phyloP scores from a whole-genome alignment of 2,888 invertebrate species.

The Ennomos quercinarius region DNA sequence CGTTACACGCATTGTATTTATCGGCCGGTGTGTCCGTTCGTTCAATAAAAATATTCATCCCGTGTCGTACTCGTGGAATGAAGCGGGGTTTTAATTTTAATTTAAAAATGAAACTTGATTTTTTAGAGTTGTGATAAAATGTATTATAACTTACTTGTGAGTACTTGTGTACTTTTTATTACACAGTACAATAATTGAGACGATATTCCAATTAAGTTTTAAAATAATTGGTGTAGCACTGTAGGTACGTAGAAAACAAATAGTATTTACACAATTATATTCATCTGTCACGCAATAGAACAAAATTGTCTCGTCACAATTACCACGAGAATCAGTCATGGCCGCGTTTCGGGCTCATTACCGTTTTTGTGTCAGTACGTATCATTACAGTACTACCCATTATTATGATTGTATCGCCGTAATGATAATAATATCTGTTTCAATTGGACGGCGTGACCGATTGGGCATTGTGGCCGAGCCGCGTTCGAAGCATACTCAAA shows the following conservation, averaged over 20 bases:
- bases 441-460: constrained; percentile 55
- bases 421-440: constrained; percentile 61
- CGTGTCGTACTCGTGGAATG: constrained; percentile 38
- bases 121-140: neutral
- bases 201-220: too few relatives aligned
- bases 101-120: constrained; percentile 1
- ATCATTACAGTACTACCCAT: constrained; percentile 44
- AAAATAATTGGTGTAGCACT: too few relatives aligned
- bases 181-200: too few relatives aligned
- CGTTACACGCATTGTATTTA: constrained; percentile 73
- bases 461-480: constrained; percentile 25
- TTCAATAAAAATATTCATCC: constrained; percentile 55
- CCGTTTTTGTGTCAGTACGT: constrained; percentile 40
- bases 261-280: constrained; percentile 21
- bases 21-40: constrained; percentile 54
- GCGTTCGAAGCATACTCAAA: constrained; percentile 5
- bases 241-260: neutral
- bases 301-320: constrained; percentile 30
- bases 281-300: constrained; percentile 23
- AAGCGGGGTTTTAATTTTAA: constrained; percentile 7
- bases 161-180: neutral
- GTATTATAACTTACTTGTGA: neutral
- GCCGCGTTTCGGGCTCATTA: constrained; percentile 41
- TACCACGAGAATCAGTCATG: constrained; percentile 26
- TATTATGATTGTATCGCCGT: constrained; percentile 51